Evolutionary conservation across 2,888 invertebrate genomes (phyloP), one percentile per base, ranked within the genome.

Genomic region (Drepanosiphum platanoidis): DNA sequence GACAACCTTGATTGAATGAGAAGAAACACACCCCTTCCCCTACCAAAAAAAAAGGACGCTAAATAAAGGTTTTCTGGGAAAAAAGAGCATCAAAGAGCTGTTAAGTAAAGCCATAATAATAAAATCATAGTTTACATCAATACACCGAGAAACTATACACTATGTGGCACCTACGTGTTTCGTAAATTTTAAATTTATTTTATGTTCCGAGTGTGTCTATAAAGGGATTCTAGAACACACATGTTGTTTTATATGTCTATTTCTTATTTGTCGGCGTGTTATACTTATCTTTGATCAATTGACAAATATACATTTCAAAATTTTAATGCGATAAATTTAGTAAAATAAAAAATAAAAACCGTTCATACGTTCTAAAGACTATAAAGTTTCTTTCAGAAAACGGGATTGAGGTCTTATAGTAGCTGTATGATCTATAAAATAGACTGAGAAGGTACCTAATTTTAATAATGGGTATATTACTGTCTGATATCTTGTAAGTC

Each of bases 51-150:
- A 39, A 61, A 78, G 64, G 61, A 61, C 27, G 27, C n/a, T 58
- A 2, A 36, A 61, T 36, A 36, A 39, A 78, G 39, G 30, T 75
- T 52, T 52, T 22, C 52, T 27, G 2, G 22, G 27, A 61, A 61
- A 15, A 61, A 18, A 27, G 39, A 78, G 11, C 77, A 78, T 78
- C 77, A 78, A 78, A 78, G 64, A 39, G 64, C 61, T 64, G 27
- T 78, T 64, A 39, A 64, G 75, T 75, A 58, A 75, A 58, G 34
- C 34, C 75, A 58, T 75, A 46, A 36, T 75, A 75, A 75, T 75
- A 58, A 75, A 46, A 74, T 74, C 52, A 74, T 52, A 18, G 72
- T 74, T 72, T 27, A 30, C n/a, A 34, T 52, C 42, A 61, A 42
- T 71, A 42, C 61, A 27, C 11, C 27, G 22, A 61, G 61, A 61